These are phyloP conservation scores for Heterocephalus glaber DNA, from an alignment of 2,113 vertebrate species.

Conservation along the genomic window DNA sequence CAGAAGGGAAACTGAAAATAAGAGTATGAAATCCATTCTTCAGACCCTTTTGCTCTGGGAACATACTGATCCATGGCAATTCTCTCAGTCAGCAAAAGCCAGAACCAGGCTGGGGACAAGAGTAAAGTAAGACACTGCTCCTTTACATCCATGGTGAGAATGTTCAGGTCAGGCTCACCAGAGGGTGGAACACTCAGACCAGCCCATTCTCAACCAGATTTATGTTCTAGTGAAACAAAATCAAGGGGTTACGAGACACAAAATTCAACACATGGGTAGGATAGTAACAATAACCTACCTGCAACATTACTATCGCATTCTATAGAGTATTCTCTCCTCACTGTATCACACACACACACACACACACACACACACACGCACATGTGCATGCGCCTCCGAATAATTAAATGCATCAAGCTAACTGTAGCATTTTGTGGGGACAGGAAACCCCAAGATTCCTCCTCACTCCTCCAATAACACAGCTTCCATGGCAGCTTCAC, in stretches of 20 bases:
- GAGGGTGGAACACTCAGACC: neutral
- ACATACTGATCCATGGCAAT: neutral
- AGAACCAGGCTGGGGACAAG: accelerated
- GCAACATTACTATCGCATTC: neutral
- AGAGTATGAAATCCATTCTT: neutral
- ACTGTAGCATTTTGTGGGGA: neutral
- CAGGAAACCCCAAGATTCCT: neutral
- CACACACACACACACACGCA: no score
- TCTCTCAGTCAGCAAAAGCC: neutral
- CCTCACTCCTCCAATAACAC: neutral
- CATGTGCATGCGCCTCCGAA: no score
- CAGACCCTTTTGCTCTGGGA: neutral
- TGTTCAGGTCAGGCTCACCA: neutral
- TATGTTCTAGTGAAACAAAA: neutral
- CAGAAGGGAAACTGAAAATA: neutral
- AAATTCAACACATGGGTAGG: neutral
- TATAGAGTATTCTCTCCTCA: neutral
- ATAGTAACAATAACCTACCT: neutral
- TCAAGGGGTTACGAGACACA: neutral
- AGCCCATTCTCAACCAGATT: neutral
- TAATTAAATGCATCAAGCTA: neutral
- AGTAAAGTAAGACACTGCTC: neutral
- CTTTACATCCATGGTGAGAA: neutral
- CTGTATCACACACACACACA: no score
- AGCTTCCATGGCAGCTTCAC: neutral